Evolutionary conservation across 2,113 vertebrate genomes (phyloP).

Genomic region (Sinocyclocheilus anophthalmus): DNA sequence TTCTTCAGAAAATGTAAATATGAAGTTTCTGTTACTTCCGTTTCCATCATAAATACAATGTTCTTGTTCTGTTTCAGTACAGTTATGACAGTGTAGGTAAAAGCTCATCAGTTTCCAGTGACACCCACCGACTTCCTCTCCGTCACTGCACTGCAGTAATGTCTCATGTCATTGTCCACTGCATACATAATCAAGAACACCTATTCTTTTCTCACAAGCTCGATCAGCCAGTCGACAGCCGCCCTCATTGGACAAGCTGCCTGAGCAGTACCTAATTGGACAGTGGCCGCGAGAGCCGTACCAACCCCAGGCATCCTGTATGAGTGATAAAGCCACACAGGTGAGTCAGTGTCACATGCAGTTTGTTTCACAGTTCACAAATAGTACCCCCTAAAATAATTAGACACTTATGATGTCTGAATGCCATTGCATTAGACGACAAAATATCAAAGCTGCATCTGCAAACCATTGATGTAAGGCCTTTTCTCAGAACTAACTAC

Average conservation of each 20-base stretch:
- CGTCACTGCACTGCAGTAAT: not conserved
- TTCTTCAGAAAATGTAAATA: not conserved
- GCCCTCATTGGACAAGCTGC: conserved; percentile 93
- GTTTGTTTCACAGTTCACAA: not conserved
- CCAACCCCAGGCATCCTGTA: conserved; percentile 88
- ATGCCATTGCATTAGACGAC: not conserved
- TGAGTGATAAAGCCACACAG: conserved; percentile 98
- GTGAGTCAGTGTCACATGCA: conserved; percentile 54
- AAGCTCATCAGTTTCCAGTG: conserved; percentile 12
- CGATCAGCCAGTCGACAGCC: conserved; percentile 85
- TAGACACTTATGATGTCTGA: not conserved
- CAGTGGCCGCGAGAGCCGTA: conserved; percentile 96
- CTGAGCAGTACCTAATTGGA: conserved; percentile 94
- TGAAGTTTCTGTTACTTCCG: not conserved
- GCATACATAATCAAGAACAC: not conserved
- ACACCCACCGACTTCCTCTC: conserved; percentile 27
- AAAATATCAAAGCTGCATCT: not conserved
- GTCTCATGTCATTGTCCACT: not conserved
- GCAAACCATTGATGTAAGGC: not conserved
- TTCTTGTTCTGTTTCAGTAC: conserved; percentile 8
- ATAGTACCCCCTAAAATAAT: not conserved
- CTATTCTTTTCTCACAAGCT: conserved; percentile 75
- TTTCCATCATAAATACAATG: not conserved
- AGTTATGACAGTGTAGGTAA: not conserved
- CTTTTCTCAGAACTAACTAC: not conserved